These are phyloP conservation scores for Dufourea novaeangliae DNA, from an alignment of 1,140 invertebrate genomes.

Conservation along the genomic window DNA sequence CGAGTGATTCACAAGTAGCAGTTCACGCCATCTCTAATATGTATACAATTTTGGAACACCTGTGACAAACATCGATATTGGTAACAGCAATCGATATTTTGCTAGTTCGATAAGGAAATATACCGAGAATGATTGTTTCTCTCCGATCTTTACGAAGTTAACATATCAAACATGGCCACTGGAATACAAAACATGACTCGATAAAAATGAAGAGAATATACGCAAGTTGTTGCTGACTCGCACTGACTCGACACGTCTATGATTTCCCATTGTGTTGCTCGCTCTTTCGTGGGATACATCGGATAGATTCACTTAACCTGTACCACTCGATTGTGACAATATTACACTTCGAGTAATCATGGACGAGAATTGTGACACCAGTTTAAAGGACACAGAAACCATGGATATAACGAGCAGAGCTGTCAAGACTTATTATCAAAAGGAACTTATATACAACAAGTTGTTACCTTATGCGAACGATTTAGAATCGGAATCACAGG, in stretches of 20 bases:
- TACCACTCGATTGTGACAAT: background rate
- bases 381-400: background rate
- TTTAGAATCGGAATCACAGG: slow-evolving; percentile 85
- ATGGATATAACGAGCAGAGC: background rate
- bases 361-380: background rate
- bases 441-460: slow-evolving; percentile 85
- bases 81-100: background rate
- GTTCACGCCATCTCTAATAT: too few relatives aligned
- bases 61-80: background rate
- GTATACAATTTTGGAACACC: too few relatives aligned
- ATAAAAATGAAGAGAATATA: slow-evolving; percentile 58
- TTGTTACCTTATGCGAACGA: slow-evolving; percentile 86
- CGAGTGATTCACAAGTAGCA: too few relatives aligned
- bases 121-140: background rate
- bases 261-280: slow-evolving; percentile 27
- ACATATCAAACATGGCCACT: slow-evolving; percentile 51
- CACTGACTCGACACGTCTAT: slow-evolving; percentile 26
- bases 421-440: slow-evolving; percentile 77
- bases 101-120: background rate
- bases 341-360: background rate
- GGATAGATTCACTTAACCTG: background rate
- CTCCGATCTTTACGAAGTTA: background rate
- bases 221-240: slow-evolving; percentile 55
- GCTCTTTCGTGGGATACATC: background rate
- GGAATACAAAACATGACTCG: slow-evolving; percentile 55